Percentiles rank a stretch among this genome's conserved stretches.
These are phyloP conservation scores for Labroides dimidiatus DNA, from an alignment of 2,797 vertebrate genomes.

Conservation along the genomic window DNA sequence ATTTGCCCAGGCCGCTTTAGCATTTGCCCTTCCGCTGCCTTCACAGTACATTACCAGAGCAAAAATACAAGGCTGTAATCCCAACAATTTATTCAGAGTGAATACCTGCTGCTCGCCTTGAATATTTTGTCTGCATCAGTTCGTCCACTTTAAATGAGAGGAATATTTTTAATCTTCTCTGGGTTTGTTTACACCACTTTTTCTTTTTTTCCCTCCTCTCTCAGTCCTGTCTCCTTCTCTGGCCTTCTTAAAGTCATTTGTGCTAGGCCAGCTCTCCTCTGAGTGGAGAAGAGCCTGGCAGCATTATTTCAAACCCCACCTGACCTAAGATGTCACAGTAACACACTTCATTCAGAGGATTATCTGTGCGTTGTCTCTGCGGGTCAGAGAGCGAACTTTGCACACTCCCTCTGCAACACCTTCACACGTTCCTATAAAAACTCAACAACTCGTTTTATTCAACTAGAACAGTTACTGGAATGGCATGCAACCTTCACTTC, in stretches of 20 bases:
- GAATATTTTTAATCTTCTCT: conserved; percentile 20
- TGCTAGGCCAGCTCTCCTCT: conserved; percentile 28
- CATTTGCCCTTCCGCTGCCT: conserved; percentile 66
- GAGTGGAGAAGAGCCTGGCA: neutral
- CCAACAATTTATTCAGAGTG: conserved; percentile 51
- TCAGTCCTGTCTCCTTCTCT: neutral
- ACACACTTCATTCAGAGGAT: neutral
- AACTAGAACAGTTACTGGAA: no score
- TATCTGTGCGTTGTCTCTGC: neutral
- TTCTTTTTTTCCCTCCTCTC: no score
- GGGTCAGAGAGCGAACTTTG: neutral
- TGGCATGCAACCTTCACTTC: no score
- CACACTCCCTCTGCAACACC: neutral
- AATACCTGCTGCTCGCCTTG: conserved; percentile 41
- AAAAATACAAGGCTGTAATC: conserved; percentile 57
- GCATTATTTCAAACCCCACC: no score
- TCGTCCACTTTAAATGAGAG: conserved; percentile 41
- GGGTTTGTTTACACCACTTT: conserved; percentile 11
- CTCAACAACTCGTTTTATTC: no score
- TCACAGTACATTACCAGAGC: conserved; percentile 63
- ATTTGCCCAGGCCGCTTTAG: conserved; percentile 61
- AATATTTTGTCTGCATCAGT: conserved; percentile 62
- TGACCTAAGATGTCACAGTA: no score
- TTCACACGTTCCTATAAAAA: no score
- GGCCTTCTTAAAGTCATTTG: conserved; percentile 38